Evolutionary conservation across 1,140 invertebrate species (phyloP).

Genomic region (Anastrepha obliqua): DNA sequence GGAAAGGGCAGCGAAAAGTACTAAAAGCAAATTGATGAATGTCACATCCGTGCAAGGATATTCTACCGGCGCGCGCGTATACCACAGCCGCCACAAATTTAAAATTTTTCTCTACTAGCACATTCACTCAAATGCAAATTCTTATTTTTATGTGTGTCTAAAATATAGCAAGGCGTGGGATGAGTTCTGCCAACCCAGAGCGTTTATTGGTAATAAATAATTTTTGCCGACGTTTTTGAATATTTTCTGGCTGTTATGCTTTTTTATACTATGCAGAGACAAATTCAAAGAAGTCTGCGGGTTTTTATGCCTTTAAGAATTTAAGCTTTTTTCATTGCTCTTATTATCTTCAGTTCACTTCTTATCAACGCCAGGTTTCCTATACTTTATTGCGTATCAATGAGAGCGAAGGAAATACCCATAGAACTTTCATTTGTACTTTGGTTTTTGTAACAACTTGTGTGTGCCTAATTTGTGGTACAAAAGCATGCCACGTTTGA

Average conservation of each 20-base stretch:
- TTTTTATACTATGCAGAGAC: background rate
- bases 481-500: too few relatives aligned
- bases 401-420: background rate
- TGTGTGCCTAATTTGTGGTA: background rate
- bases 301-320: background rate
- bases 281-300: background rate
- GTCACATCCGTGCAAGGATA: background rate
- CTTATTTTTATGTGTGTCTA: background rate
- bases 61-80: background rate
- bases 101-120: background rate
- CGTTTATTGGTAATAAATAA: constrained; percentile 20
- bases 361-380: background rate
- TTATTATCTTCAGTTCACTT: background rate
- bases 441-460: background rate
- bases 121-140: background rate
- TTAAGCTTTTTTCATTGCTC: background rate
- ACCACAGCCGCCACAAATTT: background rate
- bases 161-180: background rate
- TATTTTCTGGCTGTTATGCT: background rate
- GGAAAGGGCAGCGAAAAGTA: background rate
- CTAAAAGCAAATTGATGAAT: background rate
- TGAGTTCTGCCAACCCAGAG: background rate
- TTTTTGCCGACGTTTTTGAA: background rate
- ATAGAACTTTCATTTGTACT: background rate
- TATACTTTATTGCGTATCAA: background rate